These are phyloP conservation scores for Anaspis maculata DNA, from an alignment of 2,888 invertebrate species.

Conservation along the genomic window DNA sequence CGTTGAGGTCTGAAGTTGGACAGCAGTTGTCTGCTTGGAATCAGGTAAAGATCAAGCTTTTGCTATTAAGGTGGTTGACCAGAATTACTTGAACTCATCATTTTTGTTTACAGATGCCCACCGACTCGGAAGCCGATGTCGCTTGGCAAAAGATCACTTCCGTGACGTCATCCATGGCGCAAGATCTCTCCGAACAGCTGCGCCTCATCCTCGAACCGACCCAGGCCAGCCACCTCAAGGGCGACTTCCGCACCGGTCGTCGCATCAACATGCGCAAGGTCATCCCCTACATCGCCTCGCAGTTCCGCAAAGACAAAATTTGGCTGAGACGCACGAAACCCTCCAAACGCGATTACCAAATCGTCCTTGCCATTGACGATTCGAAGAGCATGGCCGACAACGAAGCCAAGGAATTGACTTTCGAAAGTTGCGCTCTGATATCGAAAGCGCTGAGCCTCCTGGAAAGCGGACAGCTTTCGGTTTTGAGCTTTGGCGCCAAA, in stretches of 20 bases:
- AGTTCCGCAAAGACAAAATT: conserved; percentile 98
- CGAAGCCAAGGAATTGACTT: conserved; percentile 82
- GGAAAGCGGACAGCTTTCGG: conserved; percentile 88
- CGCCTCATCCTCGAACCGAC: conserved; percentile 93
- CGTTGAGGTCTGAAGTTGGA: conserved; percentile 44
- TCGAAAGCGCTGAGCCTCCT: conserved; percentile 81
- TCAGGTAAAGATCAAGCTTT: conserved; percentile 38
- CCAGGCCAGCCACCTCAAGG: conserved; percentile 81
- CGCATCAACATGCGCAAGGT: conserved; percentile 97
- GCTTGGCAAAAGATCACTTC: conserved; percentile 58
- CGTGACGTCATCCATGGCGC: conserved; percentile 56
- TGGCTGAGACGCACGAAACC: conserved; percentile 95
- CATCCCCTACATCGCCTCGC: conserved; percentile 97
- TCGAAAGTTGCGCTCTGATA: conserved; percentile 90
- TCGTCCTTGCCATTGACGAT: conserved; percentile 93
- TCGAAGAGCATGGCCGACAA: conserved; percentile 88
- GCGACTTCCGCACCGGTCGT: conserved; percentile 94
- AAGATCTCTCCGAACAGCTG: conserved; percentile 87
- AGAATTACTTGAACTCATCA: neutral
- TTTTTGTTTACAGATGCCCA: conserved; percentile 25
- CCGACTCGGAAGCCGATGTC: conserved; percentile 42
- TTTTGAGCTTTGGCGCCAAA: conserved; percentile 84
- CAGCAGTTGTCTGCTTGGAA: conserved; percentile 45
- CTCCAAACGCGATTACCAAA: conserved; percentile 91
- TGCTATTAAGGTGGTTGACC: no score